phyloP scores from a whole-genome alignment of 2,888 invertebrate genomes.

The Acanthoscelides obtectus region DNA sequence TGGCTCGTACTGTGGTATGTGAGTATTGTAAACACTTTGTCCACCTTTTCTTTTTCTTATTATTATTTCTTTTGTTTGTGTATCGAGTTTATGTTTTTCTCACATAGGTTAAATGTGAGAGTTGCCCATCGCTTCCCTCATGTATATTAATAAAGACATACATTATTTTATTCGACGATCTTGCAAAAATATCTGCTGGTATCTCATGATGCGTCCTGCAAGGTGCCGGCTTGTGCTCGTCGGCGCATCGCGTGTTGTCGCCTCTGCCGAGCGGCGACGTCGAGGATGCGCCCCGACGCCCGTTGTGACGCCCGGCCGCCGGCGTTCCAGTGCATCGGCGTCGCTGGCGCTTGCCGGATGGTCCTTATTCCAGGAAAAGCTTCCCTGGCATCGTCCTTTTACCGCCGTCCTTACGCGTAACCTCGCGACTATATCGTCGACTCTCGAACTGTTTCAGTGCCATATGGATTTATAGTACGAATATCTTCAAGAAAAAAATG shows the following conservation, averaged over 20 bases:
- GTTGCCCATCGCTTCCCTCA: no score
- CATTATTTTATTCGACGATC: no score
- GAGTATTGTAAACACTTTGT: no score
- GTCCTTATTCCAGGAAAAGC: slow-evolving; percentile 10
- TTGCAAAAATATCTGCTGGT: background rate
- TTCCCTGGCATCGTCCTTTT: background rate
- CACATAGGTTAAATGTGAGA: no score
- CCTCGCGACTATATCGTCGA: background rate
- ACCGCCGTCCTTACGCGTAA: background rate
- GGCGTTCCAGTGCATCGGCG: slow-evolving; percentile 30
- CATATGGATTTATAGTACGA: background rate
- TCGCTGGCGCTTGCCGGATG: slow-evolving; percentile 27
- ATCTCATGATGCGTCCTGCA: background rate
- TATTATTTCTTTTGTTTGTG: no score
- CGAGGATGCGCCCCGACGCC: slow-evolving; percentile 31
- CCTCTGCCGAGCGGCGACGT: background rate
- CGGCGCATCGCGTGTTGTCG: background rate
- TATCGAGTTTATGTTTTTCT: no score
- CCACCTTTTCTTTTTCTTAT: no score
- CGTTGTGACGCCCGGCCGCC: no score
- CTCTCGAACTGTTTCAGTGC: background rate
- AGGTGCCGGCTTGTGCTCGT: background rate
- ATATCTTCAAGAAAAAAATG: no score
- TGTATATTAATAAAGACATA: no score
- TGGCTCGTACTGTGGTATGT: no score